phyloP scores from a whole-genome alignment of 1,140 invertebrate species.

The Odontomachus brunneus region DNA sequence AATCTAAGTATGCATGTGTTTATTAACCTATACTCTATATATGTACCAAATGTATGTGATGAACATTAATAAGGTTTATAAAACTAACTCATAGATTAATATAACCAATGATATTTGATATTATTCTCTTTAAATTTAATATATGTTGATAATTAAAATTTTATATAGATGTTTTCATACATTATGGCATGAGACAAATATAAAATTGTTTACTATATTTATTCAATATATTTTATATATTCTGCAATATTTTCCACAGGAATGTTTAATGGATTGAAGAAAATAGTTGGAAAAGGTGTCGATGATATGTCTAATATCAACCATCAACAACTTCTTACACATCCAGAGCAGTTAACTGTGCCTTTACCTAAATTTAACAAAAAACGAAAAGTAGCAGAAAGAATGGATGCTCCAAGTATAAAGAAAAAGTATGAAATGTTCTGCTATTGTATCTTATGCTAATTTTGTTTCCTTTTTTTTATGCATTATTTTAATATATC shows the following conservation, averaged over 20 bases:
- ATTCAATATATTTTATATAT: background rate
- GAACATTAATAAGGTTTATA: conserved; percentile 20
- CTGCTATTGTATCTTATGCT: background rate
- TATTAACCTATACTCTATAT: conserved; percentile 1
- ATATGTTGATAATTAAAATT: background rate
- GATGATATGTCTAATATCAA: conserved; percentile 76
- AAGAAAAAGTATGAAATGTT: conserved; percentile 86
- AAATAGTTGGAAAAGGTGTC: conserved; percentile 88
- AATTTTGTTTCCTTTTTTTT: background rate
- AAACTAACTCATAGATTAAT: background rate
- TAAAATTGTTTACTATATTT: conserved; percentile 15
- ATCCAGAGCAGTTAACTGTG: conserved; percentile 73
- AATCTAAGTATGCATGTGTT: conserved; percentile 77
- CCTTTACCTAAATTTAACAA: conserved; percentile 87
- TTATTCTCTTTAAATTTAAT: conserved; percentile 7
- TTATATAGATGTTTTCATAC: background rate
- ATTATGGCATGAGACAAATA: background rate
- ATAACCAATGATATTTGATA: background rate
- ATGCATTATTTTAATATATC: conserved; percentile 21
- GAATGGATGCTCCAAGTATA: conserved; percentile 79
- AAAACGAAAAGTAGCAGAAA: conserved; percentile 87
- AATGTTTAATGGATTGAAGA: conserved; percentile 91
- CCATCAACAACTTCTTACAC: conserved; percentile 54
- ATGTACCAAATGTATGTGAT: background rate
- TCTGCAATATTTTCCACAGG: conserved; percentile 84